Evolutionary conservation across 2,113 vertebrate genomes (phyloP).

Genomic region (Zootoca vivipara): DNA sequence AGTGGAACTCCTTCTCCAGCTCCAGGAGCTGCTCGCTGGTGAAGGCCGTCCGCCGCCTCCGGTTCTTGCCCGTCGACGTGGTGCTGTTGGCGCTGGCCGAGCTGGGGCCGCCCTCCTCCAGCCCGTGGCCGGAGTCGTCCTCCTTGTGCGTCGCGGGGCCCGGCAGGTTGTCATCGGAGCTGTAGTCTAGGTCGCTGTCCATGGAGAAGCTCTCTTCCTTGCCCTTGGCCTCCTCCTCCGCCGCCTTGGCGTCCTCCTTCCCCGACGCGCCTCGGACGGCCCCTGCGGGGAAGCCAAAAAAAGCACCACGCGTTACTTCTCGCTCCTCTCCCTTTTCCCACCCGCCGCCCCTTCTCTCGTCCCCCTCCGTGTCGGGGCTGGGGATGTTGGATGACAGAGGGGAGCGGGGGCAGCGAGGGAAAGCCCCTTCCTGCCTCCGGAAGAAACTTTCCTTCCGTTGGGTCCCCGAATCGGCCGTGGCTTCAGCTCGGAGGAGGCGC

Average conservation of each 20-base stretch:
- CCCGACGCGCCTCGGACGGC: conserved; percentile 76
- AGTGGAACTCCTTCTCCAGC: conserved; percentile 98
- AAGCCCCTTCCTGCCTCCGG: background rate
- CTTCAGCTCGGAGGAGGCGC: no score
- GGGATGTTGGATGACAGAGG: background rate
- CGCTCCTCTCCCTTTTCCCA: background rate
- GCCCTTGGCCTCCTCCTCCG: conserved; percentile 83
- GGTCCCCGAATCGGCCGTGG: no score
- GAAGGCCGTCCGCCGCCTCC: conserved; percentile 93
- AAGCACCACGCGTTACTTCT: conserved; percentile 51
- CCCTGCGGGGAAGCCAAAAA: conserved; percentile 67
- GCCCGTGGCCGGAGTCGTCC: conserved; percentile 81
- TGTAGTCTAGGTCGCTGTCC: conserved; percentile 98
- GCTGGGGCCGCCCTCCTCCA: conserved; percentile 82
- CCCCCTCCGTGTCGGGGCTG: no score
- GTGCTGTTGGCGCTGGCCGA: conserved; percentile 69
- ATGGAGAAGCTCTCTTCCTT: conserved; percentile 95
- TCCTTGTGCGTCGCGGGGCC: conserved; percentile 80
- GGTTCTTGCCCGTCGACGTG: conserved; percentile 88
- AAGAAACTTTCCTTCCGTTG: no score
- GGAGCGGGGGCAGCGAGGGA: background rate
- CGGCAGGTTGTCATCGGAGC: conserved; percentile 93
- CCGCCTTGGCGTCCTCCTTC: conserved; percentile 84
- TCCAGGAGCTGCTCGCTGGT: conserved; percentile 98
- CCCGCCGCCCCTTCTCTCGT: no score